Base-by-base conservation (phyloP, 1,140 invertebrate species). In the Himalopsyche phryganea region DNA sequence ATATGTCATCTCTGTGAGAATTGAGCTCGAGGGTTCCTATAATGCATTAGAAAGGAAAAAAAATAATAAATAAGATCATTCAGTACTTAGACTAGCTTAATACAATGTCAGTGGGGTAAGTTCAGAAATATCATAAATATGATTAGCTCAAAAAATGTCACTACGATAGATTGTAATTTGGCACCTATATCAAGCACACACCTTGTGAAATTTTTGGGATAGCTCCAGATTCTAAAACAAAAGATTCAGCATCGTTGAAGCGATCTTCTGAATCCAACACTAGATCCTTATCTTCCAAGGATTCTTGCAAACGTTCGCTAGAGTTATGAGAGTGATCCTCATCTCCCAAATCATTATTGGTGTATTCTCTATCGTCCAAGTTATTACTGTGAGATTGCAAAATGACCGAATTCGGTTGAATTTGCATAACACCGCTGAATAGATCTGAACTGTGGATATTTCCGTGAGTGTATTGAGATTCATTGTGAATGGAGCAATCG, bases 221-320 rank as follows among this genome's bases (percentile, higher is more conserved):
- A 13, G 71, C 68, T 60, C 69, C 69, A 41, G 75, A 76, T 63
- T 78, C 76, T 52, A 77, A 64, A 51, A 77, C 75, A 66, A 77
- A 78, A 44, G 76, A 75, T 64, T 78, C 75, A 42, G 75, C 76
- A 73, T 78, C 76, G 59, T 74, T 74, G 49, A 78, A 78, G 15
- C 49, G 15, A 41, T 50, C 51, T 28, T 56, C 58, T n/a, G 53
- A 45, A 10, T 55, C 47, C 38, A 55, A 33, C 10, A 19, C 36
- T 28, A 44, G 19, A 17, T 45, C 38, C 15, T 61, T 61, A 9
- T 50, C 47, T 3, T 54, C 46, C 2, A 54, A 23, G 46, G 45
- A 45, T 35, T 28, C 11, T 15, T 51, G 33, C 17, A 50, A 23
- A 28, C 19, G 53, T 23, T 60, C 53, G 5, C 50, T 32, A 14